Evolutionary conservation across 2,888 invertebrate genomes (phyloP).

Genomic region (Chaetogeoica ovagalla): DNA sequence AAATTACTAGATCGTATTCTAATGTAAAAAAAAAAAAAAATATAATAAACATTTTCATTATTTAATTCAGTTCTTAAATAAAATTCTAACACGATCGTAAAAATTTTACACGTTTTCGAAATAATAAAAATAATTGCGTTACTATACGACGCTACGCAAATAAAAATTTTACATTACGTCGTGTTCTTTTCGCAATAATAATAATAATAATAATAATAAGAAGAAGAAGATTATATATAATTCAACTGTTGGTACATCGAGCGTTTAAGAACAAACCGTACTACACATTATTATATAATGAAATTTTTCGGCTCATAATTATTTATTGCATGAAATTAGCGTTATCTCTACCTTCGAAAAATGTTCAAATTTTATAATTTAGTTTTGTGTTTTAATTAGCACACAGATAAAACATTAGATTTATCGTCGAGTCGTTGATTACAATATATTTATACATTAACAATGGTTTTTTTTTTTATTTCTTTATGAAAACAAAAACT

Average conservation of each 20-base stretch:
- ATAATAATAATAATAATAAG: too few species aligned
- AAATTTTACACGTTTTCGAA: not conserved
- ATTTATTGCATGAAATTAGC: too few species aligned
- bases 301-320: not conserved
- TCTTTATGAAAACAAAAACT: too few species aligned
- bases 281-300: not conserved
- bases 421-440: too few species aligned
- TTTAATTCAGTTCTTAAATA: not conserved
- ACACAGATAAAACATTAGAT: too few species aligned
- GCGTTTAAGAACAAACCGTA: not conserved
- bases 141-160: not conserved
- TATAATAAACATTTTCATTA: slow-evolving; percentile 16
- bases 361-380: too few species aligned
- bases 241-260: not conserved
- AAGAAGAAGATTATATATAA: slow-evolving; percentile 10
- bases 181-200: not conserved
- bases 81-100: not conserved
- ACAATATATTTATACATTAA: too few species aligned
- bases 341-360: too few species aligned
- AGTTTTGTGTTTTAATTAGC: too few species aligned
- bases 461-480: too few species aligned
- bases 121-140: not conserved
- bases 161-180: not conserved
- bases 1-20: not conserved
- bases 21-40: not conserved